A percentile compares a stretch with the other conserved stretches of the same genome.
These are phyloP conservation scores for Hyla sarda DNA, from an alignment of 2,113 vertebrate species.

Conservation along the genomic window DNA sequence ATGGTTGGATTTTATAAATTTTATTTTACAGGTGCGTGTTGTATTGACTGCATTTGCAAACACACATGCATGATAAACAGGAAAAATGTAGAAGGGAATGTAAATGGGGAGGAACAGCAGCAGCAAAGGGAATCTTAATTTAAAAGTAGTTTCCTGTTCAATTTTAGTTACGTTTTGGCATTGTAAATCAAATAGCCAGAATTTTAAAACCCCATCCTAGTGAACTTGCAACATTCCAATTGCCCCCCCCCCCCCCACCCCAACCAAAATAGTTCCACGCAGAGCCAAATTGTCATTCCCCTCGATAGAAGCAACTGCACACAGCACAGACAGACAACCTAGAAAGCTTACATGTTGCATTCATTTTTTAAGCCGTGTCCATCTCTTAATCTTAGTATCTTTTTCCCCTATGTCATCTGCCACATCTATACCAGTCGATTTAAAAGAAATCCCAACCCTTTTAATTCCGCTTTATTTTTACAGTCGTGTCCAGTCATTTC, in stretches of 20 bases:
- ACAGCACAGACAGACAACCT: slow-evolving; percentile 58
- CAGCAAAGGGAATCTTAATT: slow-evolving; percentile 55
- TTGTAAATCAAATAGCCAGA: slow-evolving; percentile 68
- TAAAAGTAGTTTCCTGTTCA: slow-evolving; percentile 64
- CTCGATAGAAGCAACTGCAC: slow-evolving; percentile 21
- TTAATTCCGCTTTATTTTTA: background rate
- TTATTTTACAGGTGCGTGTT: slow-evolving; percentile 53
- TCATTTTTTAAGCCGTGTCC: background rate
- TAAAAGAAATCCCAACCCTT: background rate
- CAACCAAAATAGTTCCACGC: slow-evolving; percentile 74
- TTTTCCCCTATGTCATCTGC: background rate
- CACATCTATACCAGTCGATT: background rate
- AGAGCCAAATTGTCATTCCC: slow-evolving; percentile 71
- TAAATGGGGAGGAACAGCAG: slow-evolving; percentile 43
- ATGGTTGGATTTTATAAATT: slow-evolving; percentile 41
- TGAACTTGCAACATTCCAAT: slow-evolving; percentile 55
- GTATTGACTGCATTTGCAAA: slow-evolving; percentile 48
- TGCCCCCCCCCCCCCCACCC: slow-evolving; percentile 63
- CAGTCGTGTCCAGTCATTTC: background rate
- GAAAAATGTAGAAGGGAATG: slow-evolving; percentile 11
- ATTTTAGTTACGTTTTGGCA: slow-evolving; percentile 79
- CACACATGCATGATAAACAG: slow-evolving; percentile 53
- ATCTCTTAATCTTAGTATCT: background rate
- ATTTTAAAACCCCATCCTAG: slow-evolving; percentile 63
- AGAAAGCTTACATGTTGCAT: slow-evolving; percentile 67